Percentiles rank a stretch among this genome's conserved stretches.
These are phyloP conservation scores for Drosophila subpulchrella DNA, from an alignment of 1,140 invertebrate genomes.

Conservation along the genomic window DNA sequence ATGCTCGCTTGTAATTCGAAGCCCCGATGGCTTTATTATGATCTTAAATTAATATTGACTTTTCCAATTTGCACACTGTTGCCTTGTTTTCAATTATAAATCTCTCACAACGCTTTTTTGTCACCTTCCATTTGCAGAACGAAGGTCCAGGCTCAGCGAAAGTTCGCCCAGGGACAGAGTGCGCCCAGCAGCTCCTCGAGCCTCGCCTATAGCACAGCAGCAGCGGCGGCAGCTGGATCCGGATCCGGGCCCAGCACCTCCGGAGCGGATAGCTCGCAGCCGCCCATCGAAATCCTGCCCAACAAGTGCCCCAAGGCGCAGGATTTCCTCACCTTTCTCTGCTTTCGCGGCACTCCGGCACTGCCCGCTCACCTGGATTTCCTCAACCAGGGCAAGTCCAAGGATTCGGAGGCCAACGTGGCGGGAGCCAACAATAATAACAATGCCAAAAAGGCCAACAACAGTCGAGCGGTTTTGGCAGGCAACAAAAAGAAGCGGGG, in stretches of 20 bases:
- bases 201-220: conserved; percentile 43
- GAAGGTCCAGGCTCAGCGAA: conserved; percentile 94
- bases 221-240: conserved; percentile 48
- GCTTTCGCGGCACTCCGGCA: conserved; percentile 92
- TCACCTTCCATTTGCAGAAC: conserved; percentile 85
- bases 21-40: conserved; percentile 36
- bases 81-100: conserved; percentile 53
- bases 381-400: conserved; percentile 86
- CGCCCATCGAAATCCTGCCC: conserved; percentile 87
- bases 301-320: conserved; percentile 93
- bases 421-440: conserved; percentile 39
- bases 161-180: conserved; percentile 93
- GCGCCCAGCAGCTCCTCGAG: conserved; percentile 82
- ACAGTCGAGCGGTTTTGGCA: conserved; percentile 17
- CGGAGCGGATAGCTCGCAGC: conserved; percentile 83
- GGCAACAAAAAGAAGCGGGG: conserved; percentile 69
- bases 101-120: conserved; percentile 26
- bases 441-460: conserved; percentile 46
- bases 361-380: conserved; percentile 91
- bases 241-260: conserved; percentile 84
- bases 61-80: conserved; percentile 57
- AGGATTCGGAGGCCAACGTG: conserved; percentile 49
- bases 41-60: conserved; percentile 42
- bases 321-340: conserved; percentile 95
- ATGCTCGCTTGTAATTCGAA: conserved; percentile 35